Base-by-base conservation (phyloP, 2,888 invertebrate species). In the Rhagophthalmus giganteus region DNA sequence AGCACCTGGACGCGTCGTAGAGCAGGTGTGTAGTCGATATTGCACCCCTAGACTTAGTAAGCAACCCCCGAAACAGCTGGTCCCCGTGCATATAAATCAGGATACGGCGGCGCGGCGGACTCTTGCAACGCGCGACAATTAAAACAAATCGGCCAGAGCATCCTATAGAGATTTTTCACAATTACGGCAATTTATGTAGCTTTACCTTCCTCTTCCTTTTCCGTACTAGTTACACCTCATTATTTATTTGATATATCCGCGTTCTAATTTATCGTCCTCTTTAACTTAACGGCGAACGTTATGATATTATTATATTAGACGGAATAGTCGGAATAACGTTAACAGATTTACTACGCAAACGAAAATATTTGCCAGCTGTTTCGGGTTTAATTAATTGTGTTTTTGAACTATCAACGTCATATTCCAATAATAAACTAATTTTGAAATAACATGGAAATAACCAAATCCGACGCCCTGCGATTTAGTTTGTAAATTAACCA, bases 121-220 rank as follows among this genome's bases (percentile, higher is more conserved):
- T 16, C n/a, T 42, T 15, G 10, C 32, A 13, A 45, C 44, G 37
- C 31, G 31, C 47, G 44, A 55, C 55, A 58, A 60, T 60, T 60
- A 60, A 55, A 51, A 42, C 37, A 47, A 52, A 57, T 52, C 50
- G 52, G 46, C 24, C 46, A 35, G 45, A 45, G 39, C 47, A 48
- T 55, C 58, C 55, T 44, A 35, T 51, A 54, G 49, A 47, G 44
- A 59, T 55, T 55, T 53, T 57, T 57, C 55, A 48, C 57, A 59
- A 57, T 59, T 60, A 58, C 32, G 15, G 34, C 47, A 54, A 58
- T 56, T 57, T 57, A 59, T 54, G 52, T 54, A 45, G 45, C 48
- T 56, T 53, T 54, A 46, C 45, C 52, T 53, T 52, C 48, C 50
- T 45, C 42, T 46, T 55, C 47, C 52, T 15, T 11, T 40, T 52